Conservation (phyloP, 2,797 vertebrate genomes). For the Hybognathus amarus region DNA sequence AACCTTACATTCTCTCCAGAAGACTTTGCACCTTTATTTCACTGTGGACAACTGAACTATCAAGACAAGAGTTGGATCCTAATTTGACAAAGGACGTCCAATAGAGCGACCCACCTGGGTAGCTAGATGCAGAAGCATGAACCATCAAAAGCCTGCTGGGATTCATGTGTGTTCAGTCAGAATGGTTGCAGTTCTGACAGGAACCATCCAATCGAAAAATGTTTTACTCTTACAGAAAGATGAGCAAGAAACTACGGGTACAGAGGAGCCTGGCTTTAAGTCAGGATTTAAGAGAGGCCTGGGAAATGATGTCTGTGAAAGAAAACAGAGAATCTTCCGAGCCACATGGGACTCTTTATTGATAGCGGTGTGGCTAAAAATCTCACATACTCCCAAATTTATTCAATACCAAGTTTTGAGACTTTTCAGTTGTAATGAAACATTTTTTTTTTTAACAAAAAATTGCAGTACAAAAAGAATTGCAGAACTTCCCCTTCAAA, state of each 20-base stretch:
- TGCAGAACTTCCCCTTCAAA: not conserved
- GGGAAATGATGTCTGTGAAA: slow-evolving; percentile 21
- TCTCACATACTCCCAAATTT: not conserved
- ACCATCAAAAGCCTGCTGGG: slow-evolving; percentile 19
- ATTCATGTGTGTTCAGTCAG: slow-evolving; percentile 18
- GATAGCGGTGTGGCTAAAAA: not conserved
- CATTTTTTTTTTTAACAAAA: no score
- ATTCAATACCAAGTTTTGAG: not conserved
- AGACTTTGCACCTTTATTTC: slow-evolving; percentile 2
- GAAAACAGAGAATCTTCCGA: slow-evolving; percentile 4
- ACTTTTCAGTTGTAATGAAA: not conserved
- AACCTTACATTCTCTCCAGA: slow-evolving; percentile 6
- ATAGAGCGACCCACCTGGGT: slow-evolving; percentile 9
- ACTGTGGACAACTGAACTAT: not conserved
- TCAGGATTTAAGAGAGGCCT: slow-evolving; percentile 36
- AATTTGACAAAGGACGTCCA: slow-evolving; percentile 11
- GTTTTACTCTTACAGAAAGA: slow-evolving; percentile 38
- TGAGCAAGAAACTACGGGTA: not conserved
- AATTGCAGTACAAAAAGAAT: not conserved
- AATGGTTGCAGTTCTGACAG: not conserved
- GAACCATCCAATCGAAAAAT: slow-evolving; percentile 17
- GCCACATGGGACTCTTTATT: slow-evolving; percentile 16
- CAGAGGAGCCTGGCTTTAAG: not conserved
- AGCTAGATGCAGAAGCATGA: not conserved
- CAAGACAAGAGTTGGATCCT: not conserved